A percentile compares a stretch with the other conserved stretches of the same genome.
Evolutionary conservation across 2,797 vertebrate species (phyloP).

Genomic region (Taenioides sp.): DNA sequence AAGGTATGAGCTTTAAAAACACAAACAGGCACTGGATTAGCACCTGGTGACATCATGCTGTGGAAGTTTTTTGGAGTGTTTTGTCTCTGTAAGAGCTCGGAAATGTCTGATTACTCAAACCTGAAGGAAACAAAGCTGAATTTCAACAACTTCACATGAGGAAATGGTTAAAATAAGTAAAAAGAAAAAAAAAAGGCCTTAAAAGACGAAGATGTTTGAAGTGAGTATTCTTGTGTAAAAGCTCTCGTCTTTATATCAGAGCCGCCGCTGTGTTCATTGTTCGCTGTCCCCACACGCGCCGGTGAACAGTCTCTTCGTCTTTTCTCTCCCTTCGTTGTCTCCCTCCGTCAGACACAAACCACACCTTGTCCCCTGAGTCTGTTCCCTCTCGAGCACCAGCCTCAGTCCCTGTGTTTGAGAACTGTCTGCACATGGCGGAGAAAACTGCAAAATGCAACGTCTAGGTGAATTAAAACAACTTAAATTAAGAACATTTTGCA

Average conservation of each 20-base stretch:
- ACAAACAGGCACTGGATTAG: too few species aligned
- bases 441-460: background rate
- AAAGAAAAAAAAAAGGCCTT: background rate
- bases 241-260: slow-evolving; percentile 69
- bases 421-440: slow-evolving; percentile 46
- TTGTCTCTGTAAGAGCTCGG: too few species aligned
- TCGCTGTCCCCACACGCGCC: slow-evolving; percentile 75
- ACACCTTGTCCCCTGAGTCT: slow-evolving; percentile 48
- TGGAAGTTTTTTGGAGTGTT: too few species aligned
- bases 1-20: too few species aligned
- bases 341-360: slow-evolving; percentile 44
- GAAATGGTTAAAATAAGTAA: background rate
- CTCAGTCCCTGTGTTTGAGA: slow-evolving; percentile 46
- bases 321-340: slow-evolving; percentile 64
- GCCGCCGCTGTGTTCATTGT: slow-evolving; percentile 68
- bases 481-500: too few species aligned
- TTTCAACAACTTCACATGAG: too few species aligned
- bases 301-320: slow-evolving; percentile 56
- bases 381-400: slow-evolving; percentile 36
- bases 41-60: too few species aligned
- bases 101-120: too few species aligned
- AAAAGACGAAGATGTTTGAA: slow-evolving; percentile 53
- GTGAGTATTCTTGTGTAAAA: slow-evolving; percentile 64
- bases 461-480: too few species aligned
- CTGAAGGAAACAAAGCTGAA: too few species aligned